Conservation (phyloP, 2,797 vertebrate genomes). For the Syndactyla subalaris region DNA sequence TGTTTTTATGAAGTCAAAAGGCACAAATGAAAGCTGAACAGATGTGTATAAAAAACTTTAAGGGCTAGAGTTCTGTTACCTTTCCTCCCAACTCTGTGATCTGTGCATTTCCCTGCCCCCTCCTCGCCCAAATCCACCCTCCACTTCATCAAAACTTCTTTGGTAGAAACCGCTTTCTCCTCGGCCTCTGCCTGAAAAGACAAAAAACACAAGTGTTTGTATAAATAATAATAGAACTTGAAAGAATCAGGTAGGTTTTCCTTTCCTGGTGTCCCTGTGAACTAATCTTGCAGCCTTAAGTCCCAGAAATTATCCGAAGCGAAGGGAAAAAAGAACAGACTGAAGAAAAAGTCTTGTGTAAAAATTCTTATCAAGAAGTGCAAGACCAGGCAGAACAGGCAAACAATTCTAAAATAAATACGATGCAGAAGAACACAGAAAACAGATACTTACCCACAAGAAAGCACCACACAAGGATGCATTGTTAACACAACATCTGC, state of each 20-base stretch:
- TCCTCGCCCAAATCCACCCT: constrained; percentile 95
- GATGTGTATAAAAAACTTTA: not conserved
- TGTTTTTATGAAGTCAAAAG: not conserved
- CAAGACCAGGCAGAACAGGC: not conserved
- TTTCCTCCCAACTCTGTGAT: constrained; percentile 99
- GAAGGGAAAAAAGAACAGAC: not conserved
- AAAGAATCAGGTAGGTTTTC: constrained; percentile 16
- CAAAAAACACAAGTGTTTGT: constrained; percentile 64
- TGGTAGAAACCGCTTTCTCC: constrained; percentile 99
- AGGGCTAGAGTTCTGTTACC: constrained; percentile 78
- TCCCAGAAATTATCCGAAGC: not conserved
- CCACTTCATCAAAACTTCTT: constrained; percentile 99
- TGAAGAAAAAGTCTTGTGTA: not conserved
- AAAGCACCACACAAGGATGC: not conserved
- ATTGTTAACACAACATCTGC: not conserved
- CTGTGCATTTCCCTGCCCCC: constrained; percentile 95
- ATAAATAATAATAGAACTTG: constrained; percentile 27
- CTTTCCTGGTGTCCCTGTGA: not conserved
- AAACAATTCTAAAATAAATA: constrained; percentile 3
- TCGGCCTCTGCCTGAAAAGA: constrained; percentile 91
- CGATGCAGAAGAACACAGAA: not conserved
- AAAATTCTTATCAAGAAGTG: not conserved
- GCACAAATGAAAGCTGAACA: constrained; percentile 27
- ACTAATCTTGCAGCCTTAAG: not conserved
- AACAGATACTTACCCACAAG: constrained; percentile 36